Percentiles rank a stretch among this genome's conserved stretches.
phyloP scores from a whole-genome alignment of 2,797 vertebrate genomes.

The Rhyacichthys aspro region DNA sequence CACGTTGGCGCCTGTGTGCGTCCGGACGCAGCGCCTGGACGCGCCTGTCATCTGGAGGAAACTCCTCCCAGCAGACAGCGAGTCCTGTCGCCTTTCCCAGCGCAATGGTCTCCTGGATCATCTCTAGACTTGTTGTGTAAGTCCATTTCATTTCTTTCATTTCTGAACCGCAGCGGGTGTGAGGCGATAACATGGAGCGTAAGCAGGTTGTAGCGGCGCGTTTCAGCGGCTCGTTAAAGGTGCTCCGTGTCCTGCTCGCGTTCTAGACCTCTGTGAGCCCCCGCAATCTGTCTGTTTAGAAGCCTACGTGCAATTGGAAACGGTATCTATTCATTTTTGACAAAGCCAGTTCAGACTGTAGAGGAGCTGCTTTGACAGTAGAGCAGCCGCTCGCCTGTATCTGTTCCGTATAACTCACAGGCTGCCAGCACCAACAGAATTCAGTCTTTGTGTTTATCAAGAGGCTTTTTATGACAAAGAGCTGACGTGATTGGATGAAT shows the following conservation, averaged over 20 bases:
- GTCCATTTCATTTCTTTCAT: slow-evolving; percentile 62
- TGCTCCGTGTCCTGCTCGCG: slow-evolving; percentile 18
- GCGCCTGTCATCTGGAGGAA: slow-evolving; percentile 83
- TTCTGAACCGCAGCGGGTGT: neutral
- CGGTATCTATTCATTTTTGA: slow-evolving; percentile 35
- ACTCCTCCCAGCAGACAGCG: slow-evolving; percentile 82
- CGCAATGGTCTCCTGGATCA: slow-evolving; percentile 99
- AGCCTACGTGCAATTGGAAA: slow-evolving; percentile 29
- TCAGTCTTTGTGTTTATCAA: slow-evolving; percentile 52
- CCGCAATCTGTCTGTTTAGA: slow-evolving; percentile 49
- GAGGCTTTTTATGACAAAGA: slow-evolving; percentile 59
- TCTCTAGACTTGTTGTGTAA: slow-evolving; percentile 99
- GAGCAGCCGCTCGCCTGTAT: slow-evolving; percentile 41
- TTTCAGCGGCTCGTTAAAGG: neutral
- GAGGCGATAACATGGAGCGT: neutral
- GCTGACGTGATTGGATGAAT: slow-evolving; percentile 55
- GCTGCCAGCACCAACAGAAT: slow-evolving; percentile 32
- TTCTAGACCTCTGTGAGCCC: slow-evolving; percentile 35
- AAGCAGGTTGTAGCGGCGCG: slow-evolving; percentile 4
- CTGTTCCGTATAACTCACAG: slow-evolving; percentile 19
- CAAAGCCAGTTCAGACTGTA: slow-evolving; percentile 15
- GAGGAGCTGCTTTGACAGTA: slow-evolving; percentile 41
- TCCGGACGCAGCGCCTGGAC: slow-evolving; percentile 74
- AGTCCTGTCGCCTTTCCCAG: slow-evolving; percentile 76
- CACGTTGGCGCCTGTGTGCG: slow-evolving; percentile 64